Percentiles rank a stretch among this genome's conserved stretches.
Conservation (phyloP, 2,888 invertebrate genomes). For the Drosophila phalerata region DNA sequence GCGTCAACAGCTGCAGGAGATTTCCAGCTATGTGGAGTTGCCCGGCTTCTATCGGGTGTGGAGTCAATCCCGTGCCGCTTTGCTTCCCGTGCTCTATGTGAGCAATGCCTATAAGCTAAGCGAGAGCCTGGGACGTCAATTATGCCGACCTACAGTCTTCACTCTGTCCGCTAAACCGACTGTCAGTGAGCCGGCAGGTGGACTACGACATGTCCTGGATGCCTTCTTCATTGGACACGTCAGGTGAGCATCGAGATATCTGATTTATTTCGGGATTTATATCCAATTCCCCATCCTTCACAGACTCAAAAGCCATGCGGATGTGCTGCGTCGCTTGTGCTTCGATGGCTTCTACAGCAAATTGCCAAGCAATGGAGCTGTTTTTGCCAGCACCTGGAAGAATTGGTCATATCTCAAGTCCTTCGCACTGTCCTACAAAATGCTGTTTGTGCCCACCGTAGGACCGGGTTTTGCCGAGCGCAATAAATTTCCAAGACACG, state of each 20-base stretch:
- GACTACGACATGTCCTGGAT: slow-evolving; percentile 86
- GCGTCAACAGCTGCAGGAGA: slow-evolving; percentile 85
- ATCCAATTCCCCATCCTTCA: not conserved
- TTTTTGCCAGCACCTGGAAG: slow-evolving; percentile 88
- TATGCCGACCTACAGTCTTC: slow-evolving; percentile 60
- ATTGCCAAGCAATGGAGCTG: slow-evolving; percentile 89
- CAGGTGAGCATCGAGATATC: slow-evolving; percentile 68
- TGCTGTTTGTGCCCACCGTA: slow-evolving; percentile 89
- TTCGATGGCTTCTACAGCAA: slow-evolving; percentile 89
- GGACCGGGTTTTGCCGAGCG: slow-evolving; percentile 91
- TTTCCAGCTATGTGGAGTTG: slow-evolving; percentile 51
- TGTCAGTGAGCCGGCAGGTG: slow-evolving; percentile 76
- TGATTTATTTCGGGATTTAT: not conserved
- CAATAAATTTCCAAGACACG: slow-evolving; percentile 86
- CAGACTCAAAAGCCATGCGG: slow-evolving; percentile 86
- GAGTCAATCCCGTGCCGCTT: slow-evolving; percentile 76
- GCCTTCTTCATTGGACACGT: slow-evolving; percentile 87
- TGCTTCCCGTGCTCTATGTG: slow-evolving; percentile 88
- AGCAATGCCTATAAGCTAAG: slow-evolving; percentile 88
- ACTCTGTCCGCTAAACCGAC: not conserved
- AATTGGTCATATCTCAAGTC: slow-evolving; percentile 87
- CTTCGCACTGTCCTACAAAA: slow-evolving; percentile 87
- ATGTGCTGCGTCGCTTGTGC: slow-evolving; percentile 86
- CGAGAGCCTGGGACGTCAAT: slow-evolving; percentile 75
- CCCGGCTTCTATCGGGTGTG: slow-evolving; percentile 84